Evolutionary conservation across 1,140 invertebrate species (phyloP), one percentile per base, ranked within the genome.

Genomic region (Subanguina moxae): DNA sequence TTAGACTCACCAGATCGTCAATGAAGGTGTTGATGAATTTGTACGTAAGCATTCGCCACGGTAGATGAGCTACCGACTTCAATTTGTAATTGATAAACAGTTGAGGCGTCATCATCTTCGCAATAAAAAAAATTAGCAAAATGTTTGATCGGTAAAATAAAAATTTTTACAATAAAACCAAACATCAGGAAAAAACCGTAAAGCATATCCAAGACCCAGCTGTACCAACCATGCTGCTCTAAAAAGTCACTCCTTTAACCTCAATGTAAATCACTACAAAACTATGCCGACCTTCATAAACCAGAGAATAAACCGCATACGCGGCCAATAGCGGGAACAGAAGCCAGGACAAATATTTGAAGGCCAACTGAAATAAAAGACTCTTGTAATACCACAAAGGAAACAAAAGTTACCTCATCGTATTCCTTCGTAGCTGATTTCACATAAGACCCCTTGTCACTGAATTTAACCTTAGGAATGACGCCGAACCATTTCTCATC

Each of bases 1-100:
- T n/a, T n/a, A n/a, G n/a, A n/a, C n/a, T n/a, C 21, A 28, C 58
- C 27, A 98, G 87, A 84, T 98, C 94, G 83, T 98, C 95, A 73
- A 98, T 97, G 83, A 99, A 97, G 0, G 95, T 98, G 83, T 97
- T 98, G 82, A 97, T 97, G 19, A 94, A 94, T 87, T 89, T 96
- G 84, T 97, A 98, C 89, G 95, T 97, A 80, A 98, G 96, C 43
- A 93, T 90, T 80, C 90, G 88, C 94, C 94, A 97, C 9, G 95
- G 95, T 61, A 99, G 82, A 82, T 97, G 94, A 11, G 94, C 94
- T n/a, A 99, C 95, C 25, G 94, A 97, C 82, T 97, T 97, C 25
- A 98, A 84, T 84, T 93, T 92, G 83, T 99, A 98, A 85, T 99
- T 99, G 15, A 99, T 89, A 85, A 97, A 97, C 52, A 99, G 84